Evolutionary conservation across 2,888 invertebrate genomes (phyloP).

Genomic region (Andrena haemorrhoa): DNA sequence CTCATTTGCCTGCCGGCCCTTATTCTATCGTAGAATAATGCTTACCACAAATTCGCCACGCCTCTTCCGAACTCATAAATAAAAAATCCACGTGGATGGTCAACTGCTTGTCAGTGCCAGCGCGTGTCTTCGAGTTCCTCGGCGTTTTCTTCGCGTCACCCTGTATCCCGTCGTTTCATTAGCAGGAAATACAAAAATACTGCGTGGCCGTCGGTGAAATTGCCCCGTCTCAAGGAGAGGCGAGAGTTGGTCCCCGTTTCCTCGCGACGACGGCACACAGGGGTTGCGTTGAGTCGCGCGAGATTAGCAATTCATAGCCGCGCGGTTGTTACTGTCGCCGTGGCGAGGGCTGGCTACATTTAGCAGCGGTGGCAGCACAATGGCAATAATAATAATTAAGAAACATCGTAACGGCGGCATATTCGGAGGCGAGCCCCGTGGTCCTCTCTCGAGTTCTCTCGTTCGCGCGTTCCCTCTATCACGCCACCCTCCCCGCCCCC

Average conservation of each 20-base stretch:
- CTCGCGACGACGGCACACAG: conserved; percentile 45
- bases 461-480: conserved; percentile 35
- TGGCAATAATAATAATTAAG: conserved; percentile 85
- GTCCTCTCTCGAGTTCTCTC: conserved; percentile 52
- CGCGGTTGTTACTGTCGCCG: conserved; percentile 81
- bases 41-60: background rate
- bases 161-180: conserved; percentile 64
- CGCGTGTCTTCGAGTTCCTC: background rate
- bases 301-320: conserved; percentile 84
- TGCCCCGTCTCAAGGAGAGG: conserved; percentile 29
- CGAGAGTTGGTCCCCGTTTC: conserved; percentile 32
- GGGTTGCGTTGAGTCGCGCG: conserved; percentile 72
- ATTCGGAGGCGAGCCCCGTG: conserved; percentile 72
- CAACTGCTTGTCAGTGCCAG: no score
- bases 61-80: background rate
- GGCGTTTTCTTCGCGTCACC: background rate
- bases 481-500: conserved; percentile 5
- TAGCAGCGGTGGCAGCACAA: conserved; percentile 79
- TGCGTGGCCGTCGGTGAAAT: conserved; percentile 50
- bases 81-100: no score
- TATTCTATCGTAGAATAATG: background rate
- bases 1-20: background rate
- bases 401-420: conserved; percentile 83
- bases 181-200: conserved; percentile 70
- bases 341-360: conserved; percentile 76